Base-by-base conservation (phyloP, 2,113 vertebrate genomes). In the Hystrix cristata region DNA sequence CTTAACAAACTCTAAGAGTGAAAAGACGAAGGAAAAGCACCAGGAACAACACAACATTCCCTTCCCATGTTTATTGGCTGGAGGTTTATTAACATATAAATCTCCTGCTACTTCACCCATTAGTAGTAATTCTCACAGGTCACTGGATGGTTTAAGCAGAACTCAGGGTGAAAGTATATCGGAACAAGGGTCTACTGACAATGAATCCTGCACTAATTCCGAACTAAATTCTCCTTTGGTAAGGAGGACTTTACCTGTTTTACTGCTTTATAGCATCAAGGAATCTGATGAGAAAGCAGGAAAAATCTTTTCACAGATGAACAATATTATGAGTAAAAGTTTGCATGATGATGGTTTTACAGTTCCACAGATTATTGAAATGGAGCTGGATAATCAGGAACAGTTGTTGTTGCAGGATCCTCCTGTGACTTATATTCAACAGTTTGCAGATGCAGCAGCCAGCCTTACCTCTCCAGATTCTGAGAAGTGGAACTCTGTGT, bases 21-120 rank as follows among this genome's bases (percentile, higher is more conserved):
- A 99, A 97, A 99, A 99, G 99, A 98, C 99, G 94, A 99, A 99
- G 98, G 99, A 99, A 96, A 99, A 99, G 97, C 98, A 98, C 88
- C 95, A 99, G 60, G 99, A 99, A 97, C 99, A 99, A 96, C 99
- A 99, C 98, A 99, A 99, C 99, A 99, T 99, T 99, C 99, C 99
- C 98, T 99, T 99, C 98, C 99, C 99, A 65, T 99, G 99, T 98
- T 99, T 99, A 65, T 98, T 99, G 98, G 99, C 99, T 3, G 99
- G 99, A 98, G 99, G 99, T 96, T 98, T 99, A 91, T 99, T 99
- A 96, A 99, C 99, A 96, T 99, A 99, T 98, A 99, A 99, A 98
- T 99, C 99, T 87, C 99, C 99, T 83, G 99, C 99, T 97, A 98
- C 98, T 98, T 99, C 99, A 96, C 99, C 99, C 11, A 93, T 99